A percentile compares a stretch with the other conserved stretches of the same genome.
These are phyloP conservation scores for Eubasilissa splendida DNA, from an alignment of 2,888 invertebrate genomes.

Conservation along the genomic window DNA sequence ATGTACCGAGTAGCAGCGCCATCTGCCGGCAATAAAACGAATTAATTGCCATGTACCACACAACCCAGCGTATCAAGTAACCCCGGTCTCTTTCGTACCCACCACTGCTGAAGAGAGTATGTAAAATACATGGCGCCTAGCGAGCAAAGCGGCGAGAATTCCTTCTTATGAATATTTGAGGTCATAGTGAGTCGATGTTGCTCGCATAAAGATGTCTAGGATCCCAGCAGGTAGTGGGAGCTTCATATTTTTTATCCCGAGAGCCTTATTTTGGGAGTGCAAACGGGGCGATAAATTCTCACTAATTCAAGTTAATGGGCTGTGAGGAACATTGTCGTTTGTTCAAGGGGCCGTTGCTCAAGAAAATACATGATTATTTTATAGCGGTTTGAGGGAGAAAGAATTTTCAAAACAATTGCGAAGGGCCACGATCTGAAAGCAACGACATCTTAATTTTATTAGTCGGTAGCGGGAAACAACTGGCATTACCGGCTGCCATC, in stretches of 20 bases:
- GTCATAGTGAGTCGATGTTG: constrained; percentile 5
- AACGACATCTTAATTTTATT: no score
- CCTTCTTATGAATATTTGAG: constrained; percentile 10
- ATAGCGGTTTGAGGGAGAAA: not conserved
- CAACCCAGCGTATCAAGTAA: no score
- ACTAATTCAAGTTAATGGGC: constrained; percentile 27
- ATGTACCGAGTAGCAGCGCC: no score
- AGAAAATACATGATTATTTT: constrained; percentile 13
- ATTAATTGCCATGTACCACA: no score
- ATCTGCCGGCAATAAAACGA: no score
- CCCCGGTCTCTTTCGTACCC: no score
- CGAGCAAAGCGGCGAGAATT: not conserved
- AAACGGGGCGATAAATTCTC: constrained; percentile 8
- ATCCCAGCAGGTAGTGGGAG: constrained; percentile 9
- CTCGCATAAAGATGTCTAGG: not conserved
- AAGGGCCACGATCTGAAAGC: no score
- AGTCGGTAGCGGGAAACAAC: no score
- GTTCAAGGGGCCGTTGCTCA: not conserved
- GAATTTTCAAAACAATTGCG: not conserved
- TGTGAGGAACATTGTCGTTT: constrained; percentile 6
- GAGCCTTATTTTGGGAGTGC: constrained; percentile 6
- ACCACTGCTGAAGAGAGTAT: not conserved
- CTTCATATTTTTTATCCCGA: not conserved
- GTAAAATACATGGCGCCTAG: constrained; percentile 3
- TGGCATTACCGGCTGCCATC: no score